phyloP scores from a whole-genome alignment of 2,888 invertebrate genomes.

The Drosophila anomalata region DNA sequence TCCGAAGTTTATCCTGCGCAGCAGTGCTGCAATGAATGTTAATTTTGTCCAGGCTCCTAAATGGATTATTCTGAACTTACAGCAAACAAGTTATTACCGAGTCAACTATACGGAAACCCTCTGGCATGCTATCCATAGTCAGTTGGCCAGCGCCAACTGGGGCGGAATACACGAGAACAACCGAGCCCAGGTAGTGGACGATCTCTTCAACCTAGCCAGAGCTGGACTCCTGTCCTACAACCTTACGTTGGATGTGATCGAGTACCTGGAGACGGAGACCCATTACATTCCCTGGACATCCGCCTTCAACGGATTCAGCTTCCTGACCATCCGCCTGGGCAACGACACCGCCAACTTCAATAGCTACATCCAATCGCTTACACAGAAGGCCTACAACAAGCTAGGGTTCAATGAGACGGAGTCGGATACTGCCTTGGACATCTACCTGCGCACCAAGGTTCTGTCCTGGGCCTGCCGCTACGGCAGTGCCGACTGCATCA shows the following conservation, averaged over 20 bases:
- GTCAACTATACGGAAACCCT: slow-evolving; percentile 88
- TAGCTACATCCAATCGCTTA: slow-evolving; percentile 84
- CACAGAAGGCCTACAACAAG: slow-evolving; percentile 84
- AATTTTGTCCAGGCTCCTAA: slow-evolving; percentile 6
- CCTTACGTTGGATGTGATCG: slow-evolving; percentile 87
- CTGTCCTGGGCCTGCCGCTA: slow-evolving; percentile 88
- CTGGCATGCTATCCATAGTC: slow-evolving; percentile 85
- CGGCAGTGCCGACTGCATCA: slow-evolving; percentile 86
- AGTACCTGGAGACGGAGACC: slow-evolving; percentile 88
- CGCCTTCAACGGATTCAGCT: slow-evolving; percentile 85
- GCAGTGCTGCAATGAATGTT: neutral
- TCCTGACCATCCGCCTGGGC: slow-evolving; percentile 80
- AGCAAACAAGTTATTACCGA: slow-evolving; percentile 85
- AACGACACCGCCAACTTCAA: slow-evolving; percentile 68
- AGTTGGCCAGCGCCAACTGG: slow-evolving; percentile 54
- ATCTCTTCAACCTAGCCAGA: slow-evolving; percentile 90
- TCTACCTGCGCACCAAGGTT: slow-evolving; percentile 86
- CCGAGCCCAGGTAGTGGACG: slow-evolving; percentile 92
- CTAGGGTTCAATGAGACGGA: slow-evolving; percentile 84
- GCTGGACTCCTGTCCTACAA: slow-evolving; percentile 87
- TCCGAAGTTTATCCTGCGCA: slow-evolving; percentile 70
- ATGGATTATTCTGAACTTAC: slow-evolving; percentile 82
- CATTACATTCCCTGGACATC: slow-evolving; percentile 92
- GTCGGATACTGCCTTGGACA: slow-evolving; percentile 85
- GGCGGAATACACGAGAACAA: slow-evolving; percentile 87